Evolutionary conservation across 2,113 vertebrate species (phyloP).

Genomic region (Indicator indicator): DNA sequence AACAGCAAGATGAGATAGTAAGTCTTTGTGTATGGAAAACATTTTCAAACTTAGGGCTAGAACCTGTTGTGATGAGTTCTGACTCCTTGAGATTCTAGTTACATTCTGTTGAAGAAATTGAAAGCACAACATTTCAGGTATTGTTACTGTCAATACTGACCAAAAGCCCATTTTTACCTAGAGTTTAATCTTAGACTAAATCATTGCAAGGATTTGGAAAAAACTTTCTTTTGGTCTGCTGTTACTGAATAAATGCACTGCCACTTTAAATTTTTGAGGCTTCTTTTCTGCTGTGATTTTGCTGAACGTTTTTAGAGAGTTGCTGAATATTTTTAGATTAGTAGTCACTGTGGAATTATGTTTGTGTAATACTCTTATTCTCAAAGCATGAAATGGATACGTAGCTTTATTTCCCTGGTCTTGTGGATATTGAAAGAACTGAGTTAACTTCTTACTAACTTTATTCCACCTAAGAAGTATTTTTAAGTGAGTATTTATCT

Average conservation of each 20-base stretch:
- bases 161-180: background rate
- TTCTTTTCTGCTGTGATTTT: conserved; percentile 54
- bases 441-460: background rate
- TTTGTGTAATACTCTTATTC: background rate
- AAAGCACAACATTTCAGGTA: background rate
- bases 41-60: background rate
- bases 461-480: background rate
- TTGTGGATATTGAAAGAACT: background rate
- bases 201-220: background rate
- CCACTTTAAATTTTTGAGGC: conserved; percentile 53
- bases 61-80: background rate
- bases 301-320: conserved; percentile 57
- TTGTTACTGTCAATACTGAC: background rate
- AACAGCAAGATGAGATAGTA: background rate
- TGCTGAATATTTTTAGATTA: conserved; percentile 69
- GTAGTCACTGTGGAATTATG: conserved; percentile 37
- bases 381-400: background rate
- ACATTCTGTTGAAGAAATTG: background rate
- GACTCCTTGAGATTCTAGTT: background rate
- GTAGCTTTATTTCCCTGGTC: background rate
- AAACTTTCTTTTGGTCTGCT: background rate
- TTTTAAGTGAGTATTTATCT: conserved; percentile 13
- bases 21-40: background rate
- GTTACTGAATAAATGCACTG: conserved; percentile 2
- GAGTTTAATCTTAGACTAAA: background rate